Conservation (phyloP, 2,888 invertebrate species). For the Aporophyla nigra region DNA sequence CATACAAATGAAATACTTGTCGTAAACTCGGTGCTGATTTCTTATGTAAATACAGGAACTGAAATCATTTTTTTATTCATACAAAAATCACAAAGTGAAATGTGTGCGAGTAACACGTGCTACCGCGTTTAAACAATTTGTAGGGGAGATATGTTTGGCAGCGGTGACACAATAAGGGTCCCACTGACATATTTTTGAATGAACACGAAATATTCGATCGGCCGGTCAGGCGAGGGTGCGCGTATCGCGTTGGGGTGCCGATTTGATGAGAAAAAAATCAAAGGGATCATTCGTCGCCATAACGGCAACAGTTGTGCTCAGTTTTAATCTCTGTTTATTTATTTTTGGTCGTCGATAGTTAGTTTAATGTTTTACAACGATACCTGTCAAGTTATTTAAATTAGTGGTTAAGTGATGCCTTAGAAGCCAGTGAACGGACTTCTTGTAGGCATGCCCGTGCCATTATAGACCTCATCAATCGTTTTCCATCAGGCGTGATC, state of each 20-base stretch:
- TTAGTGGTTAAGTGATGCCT: no score
- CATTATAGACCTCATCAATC: no score
- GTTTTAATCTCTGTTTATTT: slow-evolving; percentile 23
- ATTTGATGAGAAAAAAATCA: slow-evolving; percentile 55
- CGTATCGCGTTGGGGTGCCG: slow-evolving; percentile 60
- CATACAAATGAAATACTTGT: slow-evolving; percentile 30
- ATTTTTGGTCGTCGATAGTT: neutral
- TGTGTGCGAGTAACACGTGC: slow-evolving; percentile 59
- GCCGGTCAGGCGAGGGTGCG: slow-evolving; percentile 70
- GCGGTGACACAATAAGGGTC: slow-evolving; percentile 67
- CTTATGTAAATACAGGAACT: slow-evolving; percentile 52
- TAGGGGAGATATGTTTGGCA: slow-evolving; percentile 66
- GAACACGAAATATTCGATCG: slow-evolving; percentile 76
- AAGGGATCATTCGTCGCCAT: slow-evolving; percentile 45
- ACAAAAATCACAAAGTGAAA: slow-evolving; percentile 56
- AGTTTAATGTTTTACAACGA: slow-evolving; percentile 13
- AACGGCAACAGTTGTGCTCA: slow-evolving; percentile 32
- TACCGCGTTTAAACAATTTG: slow-evolving; percentile 59
- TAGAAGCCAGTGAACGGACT: no score
- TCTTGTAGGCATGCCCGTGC: no score
- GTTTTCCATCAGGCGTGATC: no score
- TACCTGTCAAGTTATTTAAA: neutral
- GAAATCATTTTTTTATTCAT: slow-evolving; percentile 60
- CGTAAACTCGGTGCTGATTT: slow-evolving; percentile 38
- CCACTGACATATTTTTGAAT: slow-evolving; percentile 83